These are phyloP conservation scores for Cryptotermes secundus DNA, from an alignment of 1,140 invertebrate genomes.

Conservation along the genomic window DNA sequence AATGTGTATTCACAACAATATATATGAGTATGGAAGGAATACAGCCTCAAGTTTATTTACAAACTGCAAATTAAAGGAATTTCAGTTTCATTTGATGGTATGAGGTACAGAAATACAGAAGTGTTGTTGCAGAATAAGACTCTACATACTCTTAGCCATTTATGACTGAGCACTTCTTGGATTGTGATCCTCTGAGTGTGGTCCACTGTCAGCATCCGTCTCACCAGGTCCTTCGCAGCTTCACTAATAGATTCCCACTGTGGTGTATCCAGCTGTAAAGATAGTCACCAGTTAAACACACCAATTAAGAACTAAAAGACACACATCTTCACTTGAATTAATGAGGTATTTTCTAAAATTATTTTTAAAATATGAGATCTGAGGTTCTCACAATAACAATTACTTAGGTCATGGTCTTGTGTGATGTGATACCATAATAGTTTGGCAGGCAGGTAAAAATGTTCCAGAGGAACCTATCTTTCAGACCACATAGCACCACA, in stretches of 20 bases:
- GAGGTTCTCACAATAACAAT: background rate
- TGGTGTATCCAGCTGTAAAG: conserved; percentile 74
- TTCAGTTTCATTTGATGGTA: no score
- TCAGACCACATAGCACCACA: no score
- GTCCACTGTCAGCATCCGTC: conserved; percentile 89
- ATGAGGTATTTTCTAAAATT: background rate
- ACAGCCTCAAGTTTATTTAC: no score
- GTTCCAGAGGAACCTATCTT: no score
- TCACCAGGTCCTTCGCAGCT: conserved; percentile 89
- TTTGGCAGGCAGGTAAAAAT: no score
- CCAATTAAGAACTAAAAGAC: background rate
- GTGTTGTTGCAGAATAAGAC: no score
- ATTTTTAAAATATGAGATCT: conserved; percentile 18
- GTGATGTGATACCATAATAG: no score
- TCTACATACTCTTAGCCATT: conserved; percentile 83
- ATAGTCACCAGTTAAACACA: background rate
- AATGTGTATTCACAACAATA: no score
- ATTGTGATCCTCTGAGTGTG: conserved; percentile 89
- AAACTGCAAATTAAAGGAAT: no score
- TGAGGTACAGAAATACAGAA: no score
- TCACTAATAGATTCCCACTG: conserved; percentile 91
- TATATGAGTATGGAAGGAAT: no score
- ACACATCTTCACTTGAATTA: background rate
- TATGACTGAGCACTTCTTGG: conserved; percentile 90
- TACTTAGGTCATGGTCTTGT: no score